Evolutionary conservation across 2,113 vertebrate species (phyloP), one percentile per base, ranked within the genome.

Genomic region (Hemicordylus capensis): DNA sequence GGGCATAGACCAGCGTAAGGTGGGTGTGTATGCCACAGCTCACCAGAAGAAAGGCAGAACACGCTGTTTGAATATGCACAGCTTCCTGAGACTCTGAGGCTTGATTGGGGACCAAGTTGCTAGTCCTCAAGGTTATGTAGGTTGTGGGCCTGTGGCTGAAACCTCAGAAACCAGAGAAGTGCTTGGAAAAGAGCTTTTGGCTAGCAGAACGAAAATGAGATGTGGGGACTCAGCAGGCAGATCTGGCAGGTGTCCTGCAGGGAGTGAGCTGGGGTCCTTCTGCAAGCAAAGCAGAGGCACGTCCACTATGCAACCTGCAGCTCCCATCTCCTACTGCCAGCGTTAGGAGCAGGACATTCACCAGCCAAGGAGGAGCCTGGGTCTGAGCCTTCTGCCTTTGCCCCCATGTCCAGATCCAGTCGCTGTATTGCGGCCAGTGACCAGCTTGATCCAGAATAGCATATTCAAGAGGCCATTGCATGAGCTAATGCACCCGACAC

Each of bases 1-100:
- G 69, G 69, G 19, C 12, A 51, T 15, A 42, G 51, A 1, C 3
- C 12, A 42, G 15, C 0, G 34, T 77, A 11, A 17, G 28, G 0
- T 84, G 66, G 72, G 69, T n/a, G 0, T 84, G 66, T 72, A 69
- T 86, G 44, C 37, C 31, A 54, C 26, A 1, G 7, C 6, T 87
- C 31, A 31, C n/a, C 20, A 34, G 34, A 54, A 54, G 24, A 56
- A 31, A 28, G 46, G 11, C 31, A 39, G 54, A 54, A 26, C 8
- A n/a, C 19, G 42, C 28, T 8, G 6, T 19, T 46, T 20, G 37
- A 66, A 8, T 5, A 2, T 67, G 39, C 34, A 22, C 19, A 42
- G 54, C 17, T 59, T 19, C 28, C 11, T 19, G 11, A 66, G 63
- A 46, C 9, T 63, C 67, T 37, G n/a, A 39, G 19, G 24, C 4